A percentile compares a stretch with the other conserved stretches of the same genome.
Evolutionary conservation across 2,888 invertebrate genomes (phyloP).

Genomic region (Eurytoma californica): DNA sequence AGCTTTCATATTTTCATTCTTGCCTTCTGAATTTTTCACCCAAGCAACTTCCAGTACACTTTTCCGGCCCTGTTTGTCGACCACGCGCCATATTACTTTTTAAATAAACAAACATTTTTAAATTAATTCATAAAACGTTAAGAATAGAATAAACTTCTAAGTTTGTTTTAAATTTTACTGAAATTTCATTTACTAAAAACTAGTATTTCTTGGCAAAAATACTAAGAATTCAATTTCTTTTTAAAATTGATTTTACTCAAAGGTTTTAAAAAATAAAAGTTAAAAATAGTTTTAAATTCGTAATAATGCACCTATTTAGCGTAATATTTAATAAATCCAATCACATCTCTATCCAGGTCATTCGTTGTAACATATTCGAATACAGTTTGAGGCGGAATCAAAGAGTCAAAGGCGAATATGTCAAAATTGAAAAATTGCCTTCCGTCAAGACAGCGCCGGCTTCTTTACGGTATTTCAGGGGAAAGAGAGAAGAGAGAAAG

Average conservation of each 20-base stretch:
- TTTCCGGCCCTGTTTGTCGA: not conserved
- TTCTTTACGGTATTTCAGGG: conserved; percentile 33
- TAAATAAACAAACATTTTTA: not conserved
- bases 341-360: conserved; percentile 12
- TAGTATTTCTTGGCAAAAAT: too few relatives aligned
- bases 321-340: conserved; percentile 36
- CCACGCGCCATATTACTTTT: not conserved
- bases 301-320: too few relatives aligned
- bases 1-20: conserved; percentile 68
- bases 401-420: conserved; percentile 39
- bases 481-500: conserved; percentile 9
- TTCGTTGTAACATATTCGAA: conserved; percentile 1
- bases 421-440: conserved; percentile 56
- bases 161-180: too few relatives aligned
- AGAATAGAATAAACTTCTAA: too few relatives aligned
- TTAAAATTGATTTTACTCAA: too few relatives aligned
- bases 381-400: not conserved
- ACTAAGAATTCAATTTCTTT: too few relatives aligned
- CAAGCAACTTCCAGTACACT: conserved; percentile 55
- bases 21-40: conserved; percentile 55
- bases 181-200: too few relatives aligned
- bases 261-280: too few relatives aligned
- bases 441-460: conserved; percentile 39
- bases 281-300: too few relatives aligned
- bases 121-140: too few relatives aligned